Base-by-base conservation (phyloP, 2,113 vertebrate genomes). In the Pteruthius melanotis region DNA sequence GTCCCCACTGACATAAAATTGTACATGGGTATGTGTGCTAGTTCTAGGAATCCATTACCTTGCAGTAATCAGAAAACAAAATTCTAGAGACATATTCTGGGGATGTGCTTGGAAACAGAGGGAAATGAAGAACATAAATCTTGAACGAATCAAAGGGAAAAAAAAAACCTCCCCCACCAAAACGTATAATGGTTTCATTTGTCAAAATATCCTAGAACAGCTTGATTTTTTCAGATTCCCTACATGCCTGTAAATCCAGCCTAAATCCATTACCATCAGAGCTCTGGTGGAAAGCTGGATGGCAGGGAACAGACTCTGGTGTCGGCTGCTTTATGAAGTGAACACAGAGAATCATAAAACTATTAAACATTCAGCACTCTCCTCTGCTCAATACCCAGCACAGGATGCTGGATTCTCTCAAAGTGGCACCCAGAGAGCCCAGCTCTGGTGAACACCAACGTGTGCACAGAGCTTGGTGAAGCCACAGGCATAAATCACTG, bases 51-150 rank as follows among this genome's bases (percentile, higher is more conserved):
- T 18, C 31, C 31, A 60, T 92, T 76, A 59, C 49, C 16, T 22
- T 15, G 39, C 37, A 78, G 80, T 65, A 52, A 86, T 35, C 60
- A 60, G 76, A 75, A 74, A 88, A 69, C 30, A 85, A 76, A 69
- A 83, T 63, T 71, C 50, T 13, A 72, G 33, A 84, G 81, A 81
- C 4, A 54, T 9, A 6, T 89, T 83, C 71, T 65, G 44, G 53
- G 56, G 49, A n/a, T 44, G 53, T 42, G 56, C 72, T 75, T 5
- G 5, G 37, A 57, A 92, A 44, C 35, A 26, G 59, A 75, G 19
- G 35, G 72, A 96, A 95, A 87, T 57, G 39, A 95, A 92, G 76
- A 80, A 57, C 17, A 74, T 71, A 80, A 77, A 93, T 74, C 80
- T 40, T 52, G 27, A 92, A 54, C 23, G 33, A 83, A 69, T 74